phyloP scores from a whole-genome alignment of 2,888 invertebrate genomes.

The Andrena fulva region DNA sequence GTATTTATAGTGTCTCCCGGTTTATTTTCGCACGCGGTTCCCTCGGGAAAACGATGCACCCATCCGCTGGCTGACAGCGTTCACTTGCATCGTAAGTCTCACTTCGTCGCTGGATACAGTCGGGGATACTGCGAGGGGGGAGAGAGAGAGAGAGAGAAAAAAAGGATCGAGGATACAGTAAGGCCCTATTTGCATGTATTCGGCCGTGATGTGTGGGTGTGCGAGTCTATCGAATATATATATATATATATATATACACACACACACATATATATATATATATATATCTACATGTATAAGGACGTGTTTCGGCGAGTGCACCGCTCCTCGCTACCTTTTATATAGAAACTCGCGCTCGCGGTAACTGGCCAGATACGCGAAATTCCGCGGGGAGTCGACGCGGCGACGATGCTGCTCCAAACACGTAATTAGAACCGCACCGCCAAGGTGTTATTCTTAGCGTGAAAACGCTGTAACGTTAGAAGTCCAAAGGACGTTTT shows the following conservation, averaged over 20 bases:
- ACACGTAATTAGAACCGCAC: conserved; percentile 46
- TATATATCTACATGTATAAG: conserved; percentile 24
- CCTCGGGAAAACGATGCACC: conserved; percentile 66
- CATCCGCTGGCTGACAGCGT: conserved; percentile 68
- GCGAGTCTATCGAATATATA: conserved; percentile 42
- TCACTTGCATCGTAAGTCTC: conserved; percentile 62
- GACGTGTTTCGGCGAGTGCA: conserved; percentile 17
- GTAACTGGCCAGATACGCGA: conserved; percentile 2
- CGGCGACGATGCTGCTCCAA: conserved; percentile 18
- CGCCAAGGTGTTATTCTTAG: conserved; percentile 57
- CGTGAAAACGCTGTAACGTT: conserved; percentile 54
- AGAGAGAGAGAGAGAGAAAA: not conserved
- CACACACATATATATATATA: conserved; percentile 6
- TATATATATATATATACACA: conserved; percentile 13
- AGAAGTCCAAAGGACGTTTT: conserved; percentile 34
- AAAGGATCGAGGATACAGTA: conserved; percentile 48
- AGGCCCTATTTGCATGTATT: conserved; percentile 61
- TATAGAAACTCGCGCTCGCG: conserved; percentile 64
- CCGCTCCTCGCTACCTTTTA: conserved; percentile 50
- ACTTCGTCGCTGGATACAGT: conserved; percentile 21
- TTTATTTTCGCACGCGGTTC: conserved; percentile 70
- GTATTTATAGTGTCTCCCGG: conserved; percentile 81
- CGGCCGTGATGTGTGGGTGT: conserved; percentile 53
- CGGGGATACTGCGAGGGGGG: not conserved
- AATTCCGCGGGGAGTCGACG: conserved; percentile 15